A percentile compares a stretch with the other conserved stretches of the same genome.
These are phyloP conservation scores for Etheostoma cragini DNA, from an alignment of 2,113 vertebrate genomes.

Conservation along the genomic window DNA sequence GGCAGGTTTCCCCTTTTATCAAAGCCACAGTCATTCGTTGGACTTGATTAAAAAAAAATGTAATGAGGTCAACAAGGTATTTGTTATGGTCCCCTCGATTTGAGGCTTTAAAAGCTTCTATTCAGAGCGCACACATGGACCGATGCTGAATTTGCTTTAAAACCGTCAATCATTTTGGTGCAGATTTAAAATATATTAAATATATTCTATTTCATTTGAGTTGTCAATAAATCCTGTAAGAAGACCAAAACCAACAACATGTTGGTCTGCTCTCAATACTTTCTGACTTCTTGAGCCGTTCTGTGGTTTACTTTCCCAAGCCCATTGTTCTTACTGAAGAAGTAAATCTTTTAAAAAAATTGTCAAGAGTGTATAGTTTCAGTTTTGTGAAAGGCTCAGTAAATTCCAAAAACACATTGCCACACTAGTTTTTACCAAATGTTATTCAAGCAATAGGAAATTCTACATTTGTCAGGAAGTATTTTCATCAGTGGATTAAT, in stretches of 20 bases:
- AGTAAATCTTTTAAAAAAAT: not conserved
- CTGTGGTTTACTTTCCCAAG: not conserved
- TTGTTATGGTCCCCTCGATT: conserved; percentile 69
- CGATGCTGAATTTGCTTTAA: not conserved
- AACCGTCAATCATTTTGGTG: not conserved
- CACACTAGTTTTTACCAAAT: not conserved
- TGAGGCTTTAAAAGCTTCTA: conserved; percentile 28
- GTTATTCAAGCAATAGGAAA: not conserved
- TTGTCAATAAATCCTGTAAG: not conserved
- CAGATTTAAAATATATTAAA: not conserved
- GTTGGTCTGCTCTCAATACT: not conserved
- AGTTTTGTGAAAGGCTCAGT: not conserved
- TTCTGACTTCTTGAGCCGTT: not conserved
- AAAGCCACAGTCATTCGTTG: conserved; percentile 46
- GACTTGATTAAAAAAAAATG: not conserved
- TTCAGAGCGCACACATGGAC: not conserved
- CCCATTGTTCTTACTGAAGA: not conserved
- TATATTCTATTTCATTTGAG: not conserved
- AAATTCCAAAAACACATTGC: not conserved
- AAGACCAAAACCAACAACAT: not conserved
- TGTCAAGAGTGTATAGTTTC: not conserved
- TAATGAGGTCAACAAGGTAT: conserved; percentile 69
- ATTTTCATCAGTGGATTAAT: not conserved
- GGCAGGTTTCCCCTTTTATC: conserved; percentile 66
- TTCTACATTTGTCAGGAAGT: not conserved